A percentile compares a stretch with the other conserved stretches of the same genome.
phyloP scores from a whole-genome alignment of 2,888 invertebrate genomes.

The Leptarthrus brevirostris region DNA sequence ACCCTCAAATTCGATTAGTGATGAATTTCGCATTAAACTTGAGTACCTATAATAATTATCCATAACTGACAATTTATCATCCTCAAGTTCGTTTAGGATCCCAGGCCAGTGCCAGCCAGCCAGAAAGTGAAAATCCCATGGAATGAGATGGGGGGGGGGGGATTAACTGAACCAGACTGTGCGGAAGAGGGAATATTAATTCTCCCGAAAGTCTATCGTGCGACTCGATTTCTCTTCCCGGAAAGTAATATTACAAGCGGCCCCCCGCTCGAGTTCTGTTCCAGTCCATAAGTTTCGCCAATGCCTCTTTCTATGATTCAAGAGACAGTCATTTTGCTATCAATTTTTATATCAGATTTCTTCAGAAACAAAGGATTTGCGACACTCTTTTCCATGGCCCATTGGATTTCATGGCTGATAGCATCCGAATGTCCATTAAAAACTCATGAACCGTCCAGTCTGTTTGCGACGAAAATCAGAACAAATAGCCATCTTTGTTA shows the following conservation, averaged over 20 bases:
- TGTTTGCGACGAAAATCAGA: constrained; percentile 13
- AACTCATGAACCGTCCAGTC: constrained; percentile 28
- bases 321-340: constrained; percentile 1
- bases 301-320: constrained; percentile 36
- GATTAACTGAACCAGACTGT: constrained; percentile 18
- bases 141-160: neutral
- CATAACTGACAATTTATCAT: constrained; percentile 30
- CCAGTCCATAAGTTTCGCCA: constrained; percentile 9
- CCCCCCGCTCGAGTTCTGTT: constrained; percentile 24
- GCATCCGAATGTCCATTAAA: constrained; percentile 33
- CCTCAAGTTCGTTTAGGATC: constrained; percentile 1
- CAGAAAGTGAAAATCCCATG: constrained; percentile 9
- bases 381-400: constrained; percentile 14
- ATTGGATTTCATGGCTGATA: constrained; percentile 40
- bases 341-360: constrained; percentile 14
- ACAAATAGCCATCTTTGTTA: constrained; percentile 31
- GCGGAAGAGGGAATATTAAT: neutral
- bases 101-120: no score
- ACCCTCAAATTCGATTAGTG: constrained; percentile 35
- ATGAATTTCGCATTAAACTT: constrained; percentile 33
- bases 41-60: constrained; percentile 19
- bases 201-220: neutral
- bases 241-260: neutral
- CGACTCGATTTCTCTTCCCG: constrained; percentile 3
- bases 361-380: constrained; percentile 32